Base-by-base conservation (phyloP, 2,113 vertebrate genomes). In the Cryptotis parvus region DNA sequence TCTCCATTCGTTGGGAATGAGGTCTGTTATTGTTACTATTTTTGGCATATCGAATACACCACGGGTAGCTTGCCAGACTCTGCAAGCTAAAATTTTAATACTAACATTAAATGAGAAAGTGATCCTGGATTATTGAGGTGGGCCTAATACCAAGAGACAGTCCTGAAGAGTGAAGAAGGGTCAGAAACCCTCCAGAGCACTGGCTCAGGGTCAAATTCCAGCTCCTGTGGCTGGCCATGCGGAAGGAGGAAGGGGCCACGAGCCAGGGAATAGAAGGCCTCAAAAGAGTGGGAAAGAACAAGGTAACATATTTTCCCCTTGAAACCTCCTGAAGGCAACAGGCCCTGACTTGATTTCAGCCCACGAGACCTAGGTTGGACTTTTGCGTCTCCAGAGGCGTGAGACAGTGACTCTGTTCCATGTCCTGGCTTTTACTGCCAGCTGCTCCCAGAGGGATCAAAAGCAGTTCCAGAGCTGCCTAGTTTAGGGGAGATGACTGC, bases 171-270 rank as follows among this genome's bases (percentile, higher is more conserved):
- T 58, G 55, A 58, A 58, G 55, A 58, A 58, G 20, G 55, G 55
- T 20, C 20, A 6, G 24, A 18, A 24, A 58, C 18, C 4, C 22
- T 58, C 16, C 55, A 22, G 55, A 58, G 55, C 24, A 4, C 6
- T 24, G 22, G 55, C 20, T 20, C 24, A 20, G 5, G 22, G 20
- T 58, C 7, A 20, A 58, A 58, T 58, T 58, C 16, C 55, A 58
- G 55, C 31, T 6, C 0, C 18, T 35, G 0, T 20, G 83, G 41
- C 14, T 73, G 37, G 27, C 33, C 27, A 12, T 73, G 66, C 80
- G 31, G 29, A 55, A 9, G 26, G 43, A 63, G 33, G 39, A 37
- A 41, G 31, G 9, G 2, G 3, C 68, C 1, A 0, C 0, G 2
- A 70, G n/a, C 39, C 29, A 76, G 70, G 55, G 20, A 18, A 29